Evolutionary conservation across 2,113 vertebrate species (phyloP).

Genomic region (Cephalopterus ornatus): DNA sequence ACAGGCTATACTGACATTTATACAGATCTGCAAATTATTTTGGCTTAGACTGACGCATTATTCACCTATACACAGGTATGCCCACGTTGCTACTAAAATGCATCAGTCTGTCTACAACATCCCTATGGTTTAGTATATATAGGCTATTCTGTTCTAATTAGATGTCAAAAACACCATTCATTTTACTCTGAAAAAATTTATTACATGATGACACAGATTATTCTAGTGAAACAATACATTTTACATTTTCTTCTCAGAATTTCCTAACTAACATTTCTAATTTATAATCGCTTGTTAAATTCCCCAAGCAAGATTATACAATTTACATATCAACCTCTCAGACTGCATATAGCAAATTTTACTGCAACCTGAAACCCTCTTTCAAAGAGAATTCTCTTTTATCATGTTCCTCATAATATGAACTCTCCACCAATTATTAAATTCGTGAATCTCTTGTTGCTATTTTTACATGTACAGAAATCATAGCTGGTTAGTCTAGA

Average conservation of each 20-base stretch:
- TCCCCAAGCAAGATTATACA: not conserved
- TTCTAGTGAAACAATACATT: not conserved
- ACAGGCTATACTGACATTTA: not conserved
- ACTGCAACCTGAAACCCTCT: not conserved
- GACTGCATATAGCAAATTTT: not conserved
- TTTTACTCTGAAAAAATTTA: not conserved
- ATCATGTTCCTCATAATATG: not conserved
- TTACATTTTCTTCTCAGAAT: not conserved
- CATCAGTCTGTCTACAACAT: not conserved
- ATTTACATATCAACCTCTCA: not conserved
- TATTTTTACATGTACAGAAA: not conserved
- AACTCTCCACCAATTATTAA: not conserved
- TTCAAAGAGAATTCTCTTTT: not conserved
- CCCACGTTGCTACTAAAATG: not conserved
- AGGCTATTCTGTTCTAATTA: not conserved
- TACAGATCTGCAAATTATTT: not conserved
- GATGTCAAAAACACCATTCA: not conserved
- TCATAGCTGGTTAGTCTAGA: not conserved
- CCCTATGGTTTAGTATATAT: not conserved
- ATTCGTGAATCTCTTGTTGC: not conserved
- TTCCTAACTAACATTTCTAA: not conserved
- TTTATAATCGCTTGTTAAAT: not conserved
- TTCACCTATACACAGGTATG: not conserved
- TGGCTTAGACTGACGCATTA: not conserved
- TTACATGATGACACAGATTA: not conserved